Evolutionary conservation across 2,113 vertebrate genomes (phyloP), one percentile per base, ranked within the genome.

Genomic region (Coturnix japonica): DNA sequence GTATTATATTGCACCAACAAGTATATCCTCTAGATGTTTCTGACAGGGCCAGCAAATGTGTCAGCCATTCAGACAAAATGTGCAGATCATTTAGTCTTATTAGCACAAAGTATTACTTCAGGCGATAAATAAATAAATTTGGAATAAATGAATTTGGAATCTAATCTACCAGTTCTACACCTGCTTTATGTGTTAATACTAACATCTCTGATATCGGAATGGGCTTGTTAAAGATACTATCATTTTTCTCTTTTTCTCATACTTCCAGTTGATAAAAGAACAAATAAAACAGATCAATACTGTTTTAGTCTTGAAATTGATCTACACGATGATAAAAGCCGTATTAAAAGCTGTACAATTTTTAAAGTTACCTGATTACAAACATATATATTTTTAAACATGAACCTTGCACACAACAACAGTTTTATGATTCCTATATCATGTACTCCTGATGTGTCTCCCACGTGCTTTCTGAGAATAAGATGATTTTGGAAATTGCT

Each of bases 21-120:
- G 91, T 87, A 76, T n/a, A 11, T 79, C 73, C 74, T 94, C 60
- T 85, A 60, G 80, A 46, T 88, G 79, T 83, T 79, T 87, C 43
- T 37, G 51, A 60, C 71, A 63, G 53, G 54, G 49, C 61, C 79
- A 81, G 41, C 87, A 87, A 81, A 96, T 73, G 21, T 95, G 88
- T 91, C 92, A 89, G 89, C 51, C 92, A n/a, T 70, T 76, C 60
- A 89, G 90, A 89, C 44, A 73, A 81, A 54, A 74, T 79, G 44
- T 85, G 65, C 17, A 5, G 14, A 80, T 37, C 41, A 69, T 93
- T 90, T 95, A 75, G 71, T 93, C 57, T 92, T 87, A 77, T 73
- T 94, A 87, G 66, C 41, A 79, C 72, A 66, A 69, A 83, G 66
- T 21, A 25, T 95, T 88, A 67, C 44, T 91, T 93, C 35, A 87